These are phyloP conservation scores for Hartigia nigra DNA, from an alignment of 2,888 invertebrate genomes.

Conservation along the genomic window DNA sequence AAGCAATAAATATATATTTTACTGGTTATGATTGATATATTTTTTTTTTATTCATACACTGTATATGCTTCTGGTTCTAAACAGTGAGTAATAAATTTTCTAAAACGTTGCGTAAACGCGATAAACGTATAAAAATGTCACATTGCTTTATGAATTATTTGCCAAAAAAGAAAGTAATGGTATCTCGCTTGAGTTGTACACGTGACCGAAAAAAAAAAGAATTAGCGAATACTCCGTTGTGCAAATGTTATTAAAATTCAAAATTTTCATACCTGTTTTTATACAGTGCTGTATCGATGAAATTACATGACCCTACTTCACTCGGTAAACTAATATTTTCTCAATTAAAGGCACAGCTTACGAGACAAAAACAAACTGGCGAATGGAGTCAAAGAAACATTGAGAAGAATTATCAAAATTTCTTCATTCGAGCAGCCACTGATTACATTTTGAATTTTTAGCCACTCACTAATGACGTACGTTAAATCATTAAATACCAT, in stretches of 20 bases:
- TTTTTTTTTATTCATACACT: neutral
- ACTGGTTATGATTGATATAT: neutral
- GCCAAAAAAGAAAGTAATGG: neutral
- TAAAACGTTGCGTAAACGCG: neutral
- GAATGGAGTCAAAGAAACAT: neutral
- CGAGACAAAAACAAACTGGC: neutral
- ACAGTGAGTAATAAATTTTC: neutral
- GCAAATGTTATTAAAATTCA: neutral
- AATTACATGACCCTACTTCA: neutral
- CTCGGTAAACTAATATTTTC: neutral
- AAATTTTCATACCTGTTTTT: neutral
- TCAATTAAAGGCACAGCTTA: neutral
- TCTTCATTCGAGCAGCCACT: neutral
- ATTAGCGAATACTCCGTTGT: accelerated
- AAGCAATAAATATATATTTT: neutral
- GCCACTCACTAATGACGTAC: neutral
- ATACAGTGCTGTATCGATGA: neutral
- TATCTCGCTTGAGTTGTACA: neutral
- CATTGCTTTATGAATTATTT: neutral
- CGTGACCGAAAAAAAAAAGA: neutral
- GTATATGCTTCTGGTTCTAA: neutral
- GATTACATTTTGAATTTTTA: neutral
- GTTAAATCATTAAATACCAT: neutral
- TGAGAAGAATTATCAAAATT: neutral
- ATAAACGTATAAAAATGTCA: neutral